These are phyloP conservation scores for Norana najaformis DNA, from an alignment of 2,888 invertebrate genomes.

Conservation along the genomic window DNA sequence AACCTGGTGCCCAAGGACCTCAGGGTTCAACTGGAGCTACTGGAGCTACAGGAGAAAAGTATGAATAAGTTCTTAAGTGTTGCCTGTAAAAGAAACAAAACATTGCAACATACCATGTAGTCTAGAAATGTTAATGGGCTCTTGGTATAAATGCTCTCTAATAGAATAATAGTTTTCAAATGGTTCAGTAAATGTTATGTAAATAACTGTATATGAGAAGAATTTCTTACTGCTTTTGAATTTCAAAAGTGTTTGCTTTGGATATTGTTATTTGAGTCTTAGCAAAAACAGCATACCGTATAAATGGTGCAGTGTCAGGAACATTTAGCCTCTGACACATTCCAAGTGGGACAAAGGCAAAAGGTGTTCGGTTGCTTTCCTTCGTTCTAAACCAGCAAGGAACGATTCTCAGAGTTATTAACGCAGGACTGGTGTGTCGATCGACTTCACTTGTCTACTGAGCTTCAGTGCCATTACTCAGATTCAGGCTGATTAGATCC, in stretches of 20 bases:
- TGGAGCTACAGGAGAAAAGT: conserved; percentile 26
- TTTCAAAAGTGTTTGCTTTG: neutral
- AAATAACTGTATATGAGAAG: too few species aligned
- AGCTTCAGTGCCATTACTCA: neutral
- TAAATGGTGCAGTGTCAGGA: too few species aligned
- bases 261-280: neutral
- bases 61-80: neutral
- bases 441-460: neutral
- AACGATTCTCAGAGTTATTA: neutral
- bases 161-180: too few species aligned
- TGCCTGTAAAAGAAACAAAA: neutral
- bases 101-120: neutral
- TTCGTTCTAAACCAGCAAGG: neutral
- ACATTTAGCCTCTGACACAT: too few species aligned
- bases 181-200: too few species aligned
- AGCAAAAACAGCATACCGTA: too few species aligned
- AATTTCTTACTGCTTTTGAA: too few species aligned
- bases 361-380: neutral
- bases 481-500: neutral
- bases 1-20: conserved; percentile 28
- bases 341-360: too few species aligned
- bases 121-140: neutral
- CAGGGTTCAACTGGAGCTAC: conserved; percentile 17
- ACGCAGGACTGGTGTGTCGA: neutral
- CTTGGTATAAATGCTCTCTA: neutral